Base-by-base conservation (phyloP, 2,888 invertebrate species). In the Stenurella melanura region DNA sequence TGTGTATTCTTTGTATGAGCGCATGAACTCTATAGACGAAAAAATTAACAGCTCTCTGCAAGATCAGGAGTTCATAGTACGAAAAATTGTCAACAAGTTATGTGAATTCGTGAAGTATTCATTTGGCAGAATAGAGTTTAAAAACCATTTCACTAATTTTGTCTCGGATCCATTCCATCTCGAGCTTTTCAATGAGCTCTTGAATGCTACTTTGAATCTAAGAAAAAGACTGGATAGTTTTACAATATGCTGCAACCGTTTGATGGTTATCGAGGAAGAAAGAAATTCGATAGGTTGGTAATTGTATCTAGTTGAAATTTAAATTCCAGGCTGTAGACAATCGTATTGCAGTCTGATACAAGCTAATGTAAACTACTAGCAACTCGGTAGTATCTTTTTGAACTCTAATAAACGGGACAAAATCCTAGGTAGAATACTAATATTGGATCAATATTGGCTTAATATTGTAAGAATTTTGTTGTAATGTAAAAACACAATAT, bases 191-290 rank as follows among this genome's bases (percentile, higher is more conserved):
- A 84, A 83, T 38, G 82, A 81, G 56, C 78, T 87, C 6, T 60
- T 87, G 19, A 79, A 82, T 10, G 80, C 83, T 7, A 87, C 86
- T 0, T 54, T 82, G 1, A 72, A 74, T 9, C 68, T 88, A 30
- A 79, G 82, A 63, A 83, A 82, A 70, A 83, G 84, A 54, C 72
- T 88, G 68, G 83, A 85, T 6, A 77, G 78, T 15, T 87, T 87
- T 76, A 81, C 84, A 30, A 85, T 85, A 17, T 85, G 85, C 71
- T 87, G 87, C 69, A 84, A 87, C 61, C 76, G 86, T 18, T 78
- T 88, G 15, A 74, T 88, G 19, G 72, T 83, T 1, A 78, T 87
- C 42, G 88, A 88, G 80, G 87, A 88, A 58, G 87, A 88, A 78
- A 77, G 87, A 56, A 88, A 87, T 75, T 66, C 78, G 21, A 83